Evolutionary conservation across 1,140 invertebrate genomes (phyloP).

Genomic region (Apis mellifera): DNA sequence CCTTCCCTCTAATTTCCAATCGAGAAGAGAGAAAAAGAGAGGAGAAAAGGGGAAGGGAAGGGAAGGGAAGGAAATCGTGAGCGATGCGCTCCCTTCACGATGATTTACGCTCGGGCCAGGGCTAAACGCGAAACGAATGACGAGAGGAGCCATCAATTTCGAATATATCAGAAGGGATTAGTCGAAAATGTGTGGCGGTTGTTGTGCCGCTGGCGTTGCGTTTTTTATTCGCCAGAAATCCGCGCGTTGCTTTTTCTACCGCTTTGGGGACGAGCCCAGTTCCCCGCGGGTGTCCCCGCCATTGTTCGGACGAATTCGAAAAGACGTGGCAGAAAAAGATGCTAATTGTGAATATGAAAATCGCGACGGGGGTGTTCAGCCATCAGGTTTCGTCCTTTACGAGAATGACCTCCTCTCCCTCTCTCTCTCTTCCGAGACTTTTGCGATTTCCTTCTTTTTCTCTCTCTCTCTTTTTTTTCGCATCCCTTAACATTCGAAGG

Average conservation of each 20-base stretch:
- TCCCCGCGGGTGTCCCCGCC: slow-evolving; percentile 14
- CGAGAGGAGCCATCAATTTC: not conserved
- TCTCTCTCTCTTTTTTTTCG: slow-evolving; percentile 4
- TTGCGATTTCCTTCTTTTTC: not conserved
- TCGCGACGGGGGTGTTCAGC: slow-evolving; percentile 54
- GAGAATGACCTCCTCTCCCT: slow-evolving; percentile 22
- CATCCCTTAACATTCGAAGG: slow-evolving; percentile 33
- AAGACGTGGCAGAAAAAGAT: slow-evolving; percentile 42
- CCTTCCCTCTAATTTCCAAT: not conserved
- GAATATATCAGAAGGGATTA: not conserved
- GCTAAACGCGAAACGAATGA: not conserved
- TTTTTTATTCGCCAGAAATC: slow-evolving; percentile 11
- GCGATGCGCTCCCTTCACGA: not conserved
- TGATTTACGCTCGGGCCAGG: not conserved
- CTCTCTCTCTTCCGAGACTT: not conserved
- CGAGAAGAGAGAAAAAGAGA: no score
- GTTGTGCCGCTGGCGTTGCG: not conserved
- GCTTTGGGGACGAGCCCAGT: not conserved
- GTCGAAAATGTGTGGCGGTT: not conserved
- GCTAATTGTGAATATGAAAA: slow-evolving; percentile 63
- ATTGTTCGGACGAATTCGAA: slow-evolving; percentile 47
- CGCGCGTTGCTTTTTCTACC: not conserved
- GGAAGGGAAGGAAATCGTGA: slow-evolving; percentile 2
- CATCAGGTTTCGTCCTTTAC: slow-evolving; percentile 55
- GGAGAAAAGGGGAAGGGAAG: no score